Conservation (phyloP, 2,113 vertebrate genomes). For the Sebastes schlegelii region DNA sequence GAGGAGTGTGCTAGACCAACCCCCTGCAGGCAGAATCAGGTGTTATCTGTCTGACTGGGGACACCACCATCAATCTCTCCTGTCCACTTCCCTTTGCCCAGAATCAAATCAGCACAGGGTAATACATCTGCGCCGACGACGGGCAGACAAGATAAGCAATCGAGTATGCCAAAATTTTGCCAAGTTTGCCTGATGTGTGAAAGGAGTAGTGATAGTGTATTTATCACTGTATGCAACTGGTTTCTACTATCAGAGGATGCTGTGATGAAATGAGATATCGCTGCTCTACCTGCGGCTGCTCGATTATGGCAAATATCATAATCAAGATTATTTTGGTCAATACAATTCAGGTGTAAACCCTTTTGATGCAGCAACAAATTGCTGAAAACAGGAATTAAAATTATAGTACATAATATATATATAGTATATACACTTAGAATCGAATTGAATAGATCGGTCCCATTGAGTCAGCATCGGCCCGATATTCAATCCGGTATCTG, state of each 20-base stretch:
- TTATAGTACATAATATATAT: too few relatives aligned
- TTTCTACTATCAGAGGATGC: constrained; percentile 18
- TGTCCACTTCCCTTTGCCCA: constrained; percentile 72
- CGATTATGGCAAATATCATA: too few relatives aligned
- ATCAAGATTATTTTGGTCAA: too few relatives aligned
- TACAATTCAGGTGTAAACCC: too few relatives aligned
- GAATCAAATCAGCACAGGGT: constrained; percentile 72
- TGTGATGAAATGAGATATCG: not conserved
- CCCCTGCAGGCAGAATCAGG: constrained; percentile 82
- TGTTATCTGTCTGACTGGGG: constrained; percentile 83
- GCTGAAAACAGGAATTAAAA: too few relatives aligned
- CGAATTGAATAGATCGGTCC: too few relatives aligned
- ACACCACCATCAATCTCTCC: constrained; percentile 83
- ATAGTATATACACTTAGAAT: too few relatives aligned
- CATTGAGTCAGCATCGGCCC: too few relatives aligned
- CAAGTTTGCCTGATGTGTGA: constrained; percentile 44
- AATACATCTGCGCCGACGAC: constrained; percentile 68
- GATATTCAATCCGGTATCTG: too few relatives aligned
- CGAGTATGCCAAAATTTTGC: constrained; percentile 46
- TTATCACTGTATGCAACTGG: constrained; percentile 41
- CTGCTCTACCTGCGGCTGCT: not conserved
- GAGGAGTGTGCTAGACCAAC: constrained; percentile 64
- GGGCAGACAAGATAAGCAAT: constrained; percentile 58
- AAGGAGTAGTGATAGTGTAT: constrained; percentile 41
- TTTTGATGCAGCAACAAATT: too few relatives aligned